Evolutionary conservation across 1,140 invertebrate species (phyloP).

Genomic region (Dendroctonus valens): DNA sequence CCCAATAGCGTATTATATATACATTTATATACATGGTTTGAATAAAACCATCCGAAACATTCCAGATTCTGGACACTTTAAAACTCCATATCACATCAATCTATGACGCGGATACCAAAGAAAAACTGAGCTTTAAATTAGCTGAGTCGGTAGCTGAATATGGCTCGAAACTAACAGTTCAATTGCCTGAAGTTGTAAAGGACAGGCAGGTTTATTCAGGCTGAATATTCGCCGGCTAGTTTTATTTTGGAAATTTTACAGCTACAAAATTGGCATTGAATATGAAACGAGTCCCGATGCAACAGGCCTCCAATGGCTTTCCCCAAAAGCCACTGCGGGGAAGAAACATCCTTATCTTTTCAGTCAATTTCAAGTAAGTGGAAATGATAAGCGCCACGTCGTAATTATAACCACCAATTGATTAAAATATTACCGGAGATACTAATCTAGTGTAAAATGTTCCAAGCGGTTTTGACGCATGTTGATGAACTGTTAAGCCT

Average conservation of each 20-base stretch:
- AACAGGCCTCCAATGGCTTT: constrained; percentile 87
- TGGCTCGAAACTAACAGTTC: constrained; percentile 75
- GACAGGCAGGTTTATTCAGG: constrained; percentile 4
- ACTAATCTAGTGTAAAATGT: background rate
- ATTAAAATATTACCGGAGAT: too few relatives aligned
- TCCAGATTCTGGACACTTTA: constrained; percentile 76
- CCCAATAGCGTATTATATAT: too few relatives aligned
- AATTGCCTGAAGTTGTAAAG: constrained; percentile 55
- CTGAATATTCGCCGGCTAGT: constrained; percentile 2
- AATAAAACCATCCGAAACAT: constrained; percentile 22
- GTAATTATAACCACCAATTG: too few relatives aligned
- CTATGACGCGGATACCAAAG: constrained; percentile 55
- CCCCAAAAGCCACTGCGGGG: constrained; percentile 82
- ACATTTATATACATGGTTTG: background rate
- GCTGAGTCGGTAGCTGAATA: constrained; percentile 63
- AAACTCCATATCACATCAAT: constrained; percentile 66
- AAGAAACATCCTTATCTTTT: constrained; percentile 87
- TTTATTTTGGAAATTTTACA: constrained; percentile 12
- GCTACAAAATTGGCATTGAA: constrained; percentile 54
- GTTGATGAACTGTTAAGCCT: background rate
- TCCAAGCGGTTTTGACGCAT: background rate
- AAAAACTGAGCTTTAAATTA: constrained; percentile 63
- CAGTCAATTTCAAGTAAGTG: constrained; percentile 82
- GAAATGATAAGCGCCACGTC: background rate
- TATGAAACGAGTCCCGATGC: constrained; percentile 74